Percentiles rank a stretch among this genome's conserved stretches.
Conservation (phyloP, 1,140 invertebrate genomes). For the Dendrolimus kikuchii region DNA sequence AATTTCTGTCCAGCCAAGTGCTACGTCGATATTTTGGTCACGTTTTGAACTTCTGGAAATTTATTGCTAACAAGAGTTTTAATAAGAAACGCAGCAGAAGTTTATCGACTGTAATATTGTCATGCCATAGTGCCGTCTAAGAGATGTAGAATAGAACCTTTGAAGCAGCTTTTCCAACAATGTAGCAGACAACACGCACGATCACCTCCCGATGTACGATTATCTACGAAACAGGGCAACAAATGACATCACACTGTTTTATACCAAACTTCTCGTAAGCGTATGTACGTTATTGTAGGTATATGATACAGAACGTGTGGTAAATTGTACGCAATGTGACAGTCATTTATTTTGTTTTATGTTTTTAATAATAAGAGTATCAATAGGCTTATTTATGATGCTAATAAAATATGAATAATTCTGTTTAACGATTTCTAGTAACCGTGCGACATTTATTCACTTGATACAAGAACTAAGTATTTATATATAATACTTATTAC, state of each 20-base stretch:
- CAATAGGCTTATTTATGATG: no score
- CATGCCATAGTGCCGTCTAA: conserved; percentile 71
- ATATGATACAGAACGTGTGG: no score
- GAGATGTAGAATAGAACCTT: conserved; percentile 70
- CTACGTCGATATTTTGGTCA: conserved; percentile 54
- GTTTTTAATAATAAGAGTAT: no score
- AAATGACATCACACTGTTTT: conserved; percentile 63
- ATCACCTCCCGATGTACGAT: conserved; percentile 62
- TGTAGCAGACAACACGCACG: conserved; percentile 70
- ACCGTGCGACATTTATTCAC: no score
- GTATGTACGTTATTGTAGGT: not conserved
- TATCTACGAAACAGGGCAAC: conserved; percentile 70
- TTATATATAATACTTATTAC: no score
- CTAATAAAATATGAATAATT: no score
- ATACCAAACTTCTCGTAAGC: conserved; percentile 24
- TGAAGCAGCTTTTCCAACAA: conserved; percentile 72
- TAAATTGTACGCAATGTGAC: no score
- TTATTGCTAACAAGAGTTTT: conserved; percentile 60
- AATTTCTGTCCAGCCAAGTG: conserved; percentile 46
- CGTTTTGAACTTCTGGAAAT: conserved; percentile 64
- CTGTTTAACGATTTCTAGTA: no score
- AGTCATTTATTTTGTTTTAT: no score
- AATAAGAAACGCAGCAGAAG: conserved; percentile 69
- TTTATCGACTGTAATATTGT: conserved; percentile 66
- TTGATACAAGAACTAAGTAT: no score